Percentiles rank a stretch among this genome's conserved stretches.
Evolutionary conservation across 2,888 invertebrate species (phyloP).

Genomic region (Parnassius mnemosyne): DNA sequence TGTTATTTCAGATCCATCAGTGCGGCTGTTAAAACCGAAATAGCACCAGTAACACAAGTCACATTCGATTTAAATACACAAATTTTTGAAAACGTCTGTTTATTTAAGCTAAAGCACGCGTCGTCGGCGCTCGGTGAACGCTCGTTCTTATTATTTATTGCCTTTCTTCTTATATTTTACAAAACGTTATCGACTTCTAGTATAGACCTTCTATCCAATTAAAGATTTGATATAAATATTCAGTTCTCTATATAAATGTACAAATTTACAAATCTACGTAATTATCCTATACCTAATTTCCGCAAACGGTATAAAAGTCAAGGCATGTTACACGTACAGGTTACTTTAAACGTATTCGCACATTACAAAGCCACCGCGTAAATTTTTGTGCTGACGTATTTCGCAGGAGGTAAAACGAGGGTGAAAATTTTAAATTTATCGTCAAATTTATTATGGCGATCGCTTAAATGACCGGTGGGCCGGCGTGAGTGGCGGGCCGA

Average conservation of each 20-base stretch:
- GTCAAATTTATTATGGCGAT: constrained; percentile 65
- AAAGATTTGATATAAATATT: not conserved
- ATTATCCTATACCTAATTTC: too few species aligned
- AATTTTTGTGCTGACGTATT: constrained; percentile 28
- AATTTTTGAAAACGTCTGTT: constrained; percentile 78
- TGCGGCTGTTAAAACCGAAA: constrained; percentile 71
- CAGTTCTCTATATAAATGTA: too few species aligned
- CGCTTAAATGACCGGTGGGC: constrained; percentile 59
- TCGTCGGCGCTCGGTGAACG: constrained; percentile 34
- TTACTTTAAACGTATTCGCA: constrained; percentile 22
- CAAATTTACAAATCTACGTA: too few species aligned
- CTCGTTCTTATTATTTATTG: constrained; percentile 35
- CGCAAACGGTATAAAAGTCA: too few species aligned
- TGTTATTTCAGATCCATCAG: constrained; percentile 74
- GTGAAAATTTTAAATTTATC: constrained; percentile 70
- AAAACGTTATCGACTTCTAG: not conserved
- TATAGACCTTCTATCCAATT: constrained; percentile 1
- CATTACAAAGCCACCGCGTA: constrained; percentile 27
- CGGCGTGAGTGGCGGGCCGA: constrained; percentile 43
- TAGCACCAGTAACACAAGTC: constrained; percentile 76
- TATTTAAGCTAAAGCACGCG: constrained; percentile 75
- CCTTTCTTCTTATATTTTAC: constrained; percentile 23
- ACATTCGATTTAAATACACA: constrained; percentile 79
- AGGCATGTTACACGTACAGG: not conserved
- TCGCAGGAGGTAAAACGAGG: constrained; percentile 49